Evolutionary conservation across 1,140 invertebrate genomes (phyloP).

Genomic region (Branchinecta lindahli): DNA sequence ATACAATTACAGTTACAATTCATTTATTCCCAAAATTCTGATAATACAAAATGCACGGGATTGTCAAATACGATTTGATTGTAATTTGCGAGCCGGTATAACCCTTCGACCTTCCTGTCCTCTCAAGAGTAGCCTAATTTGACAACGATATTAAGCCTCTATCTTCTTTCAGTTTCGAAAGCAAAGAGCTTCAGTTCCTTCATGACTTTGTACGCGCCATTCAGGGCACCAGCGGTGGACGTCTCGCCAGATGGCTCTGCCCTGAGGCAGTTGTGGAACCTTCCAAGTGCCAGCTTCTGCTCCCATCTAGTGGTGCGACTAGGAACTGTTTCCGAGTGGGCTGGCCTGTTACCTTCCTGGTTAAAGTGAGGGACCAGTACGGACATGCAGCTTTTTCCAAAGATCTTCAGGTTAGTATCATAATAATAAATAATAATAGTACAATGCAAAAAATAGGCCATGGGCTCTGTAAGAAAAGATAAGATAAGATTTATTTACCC

Average conservation of each 20-base stretch:
- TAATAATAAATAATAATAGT: no score
- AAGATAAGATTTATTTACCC: no score
- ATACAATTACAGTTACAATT: no score
- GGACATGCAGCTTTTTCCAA: constrained; percentile 49
- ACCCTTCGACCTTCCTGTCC: no score
- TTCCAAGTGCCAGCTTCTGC: constrained; percentile 61
- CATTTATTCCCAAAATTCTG: no score
- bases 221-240: constrained; percentile 70
- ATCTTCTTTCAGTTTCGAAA: constrained; percentile 14
- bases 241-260: constrained; percentile 83
- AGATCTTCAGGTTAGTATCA: constrained; percentile 52
- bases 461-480: no score
- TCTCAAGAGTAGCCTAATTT: no score
- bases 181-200: constrained; percentile 79
- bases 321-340: constrained; percentile 52
- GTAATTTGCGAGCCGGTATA: no score
- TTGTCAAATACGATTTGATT: no score
- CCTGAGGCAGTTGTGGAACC: constrained; percentile 83
- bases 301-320: constrained; percentile 32
- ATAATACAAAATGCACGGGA: no score
- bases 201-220: constrained; percentile 77
- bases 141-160: no score
- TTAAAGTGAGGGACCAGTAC: constrained; percentile 83
- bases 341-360: constrained; percentile 59
- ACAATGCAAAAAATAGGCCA: no score